phyloP scores from a whole-genome alignment of 2,888 invertebrate species.

The Eugnorisma glareosa region DNA sequence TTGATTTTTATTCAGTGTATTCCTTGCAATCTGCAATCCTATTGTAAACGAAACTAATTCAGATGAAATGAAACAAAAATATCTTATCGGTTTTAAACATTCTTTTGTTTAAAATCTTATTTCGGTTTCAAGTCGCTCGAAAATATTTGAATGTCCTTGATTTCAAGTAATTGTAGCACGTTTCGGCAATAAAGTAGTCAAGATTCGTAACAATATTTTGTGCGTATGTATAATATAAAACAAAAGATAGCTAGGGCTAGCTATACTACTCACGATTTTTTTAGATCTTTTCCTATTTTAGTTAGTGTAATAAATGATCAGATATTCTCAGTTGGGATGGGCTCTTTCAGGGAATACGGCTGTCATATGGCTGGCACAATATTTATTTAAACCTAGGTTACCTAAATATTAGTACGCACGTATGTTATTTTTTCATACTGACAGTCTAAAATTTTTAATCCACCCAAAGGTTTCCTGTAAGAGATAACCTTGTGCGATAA shows the following conservation, averaged over 20 bases:
- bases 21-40: background rate
- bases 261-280: background rate
- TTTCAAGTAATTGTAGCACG: background rate
- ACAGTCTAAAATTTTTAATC: too few relatives aligned
- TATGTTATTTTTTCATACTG: too few relatives aligned
- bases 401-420: background rate
- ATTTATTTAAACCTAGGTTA: background rate
- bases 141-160: too few relatives aligned
- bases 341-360: background rate
- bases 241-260: background rate
- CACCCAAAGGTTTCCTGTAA: too few relatives aligned
- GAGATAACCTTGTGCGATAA: too few relatives aligned
- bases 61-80: constrained; percentile 10
- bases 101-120: constrained; percentile 4
- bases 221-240: too few relatives aligned
- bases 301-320: background rate
- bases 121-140: background rate
- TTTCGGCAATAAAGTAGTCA: background rate
- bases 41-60: constrained; percentile 32
- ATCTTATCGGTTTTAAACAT: background rate
- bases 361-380: background rate
- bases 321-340: background rate
- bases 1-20: constrained; percentile 15
- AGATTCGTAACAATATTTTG: background rate
- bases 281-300: background rate